Base-by-base conservation (phyloP, 1,140 invertebrate species). In the Procambarus virginalis region DNA sequence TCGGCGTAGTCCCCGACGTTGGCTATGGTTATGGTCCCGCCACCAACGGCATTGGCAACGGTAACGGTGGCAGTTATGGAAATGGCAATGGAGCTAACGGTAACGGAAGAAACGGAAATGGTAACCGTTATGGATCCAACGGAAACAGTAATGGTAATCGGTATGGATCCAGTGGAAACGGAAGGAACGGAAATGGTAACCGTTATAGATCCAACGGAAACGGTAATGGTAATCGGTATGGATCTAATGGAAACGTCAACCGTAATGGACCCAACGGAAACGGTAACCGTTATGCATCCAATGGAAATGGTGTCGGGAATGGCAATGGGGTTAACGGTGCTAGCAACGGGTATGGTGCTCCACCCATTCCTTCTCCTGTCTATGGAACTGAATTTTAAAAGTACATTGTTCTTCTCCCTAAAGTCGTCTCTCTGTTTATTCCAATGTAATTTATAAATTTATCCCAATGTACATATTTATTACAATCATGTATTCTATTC, bases 1-100 rank as follows among this genome's bases (percentile, higher is more conserved):
- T 86, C 22, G 84, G 84, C 12, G 84, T 86, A n/a, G 84, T 60
- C 22, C 84, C 84, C 55, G n/a, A 64, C 17, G 84, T 22, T 78
- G 75, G 55, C 10, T 76, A 77, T 49, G 84, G 75, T 64, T 68
- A 78, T 46, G 75, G 75, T 34, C n/a, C 49, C 51, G 34, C 34
- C 34, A 34, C 34, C 34, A 34, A 34, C 34, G 34, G 34, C 34
- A 34, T 34, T 34, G 1, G 34, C 34, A 34, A 34, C 34, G 34
- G 34, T 34, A 34, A 0, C 34, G 68, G 8, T 49, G 20, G 22
- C 34, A 34, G 12, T 78, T 78, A 68, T 46, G 51, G 75, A 8
- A 60, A 60, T 51, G 75, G 68, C 2, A 79, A 64, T 20, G 75
- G 75, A 34, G 34, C 34, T 34, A 34, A 34, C 34, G 34, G 34